Evolutionary conservation across 2,113 vertebrate genomes (phyloP).

Genomic region (Urocolius indicus): DNA sequence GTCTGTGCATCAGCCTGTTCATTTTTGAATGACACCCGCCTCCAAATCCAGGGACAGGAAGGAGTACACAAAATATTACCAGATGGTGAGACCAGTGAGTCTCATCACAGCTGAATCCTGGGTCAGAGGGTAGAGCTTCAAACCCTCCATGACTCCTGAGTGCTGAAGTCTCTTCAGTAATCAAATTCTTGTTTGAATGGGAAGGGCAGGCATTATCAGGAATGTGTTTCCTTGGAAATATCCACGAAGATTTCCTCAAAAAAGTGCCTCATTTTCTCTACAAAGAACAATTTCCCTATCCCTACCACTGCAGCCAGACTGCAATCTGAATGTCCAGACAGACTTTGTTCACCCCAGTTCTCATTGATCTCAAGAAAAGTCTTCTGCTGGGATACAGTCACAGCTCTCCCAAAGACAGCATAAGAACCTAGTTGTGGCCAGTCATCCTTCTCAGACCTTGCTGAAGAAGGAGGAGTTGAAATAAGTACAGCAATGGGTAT

Average conservation of each 20-base stretch:
- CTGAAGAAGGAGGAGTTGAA: neutral
- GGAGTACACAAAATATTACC: neutral
- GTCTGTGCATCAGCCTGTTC: neutral
- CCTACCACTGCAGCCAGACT: neutral
- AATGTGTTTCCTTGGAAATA: neutral
- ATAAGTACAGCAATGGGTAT: neutral
- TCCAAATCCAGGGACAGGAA: neutral
- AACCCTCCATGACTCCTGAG: neutral
- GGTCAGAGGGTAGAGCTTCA: neutral
- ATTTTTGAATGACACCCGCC: neutral
- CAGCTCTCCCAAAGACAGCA: neutral
- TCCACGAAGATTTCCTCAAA: neutral
- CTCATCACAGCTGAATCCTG: neutral
- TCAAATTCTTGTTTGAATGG: neutral
- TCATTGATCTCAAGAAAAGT: neutral
- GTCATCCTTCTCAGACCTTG: neutral
- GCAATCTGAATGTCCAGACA: neutral
- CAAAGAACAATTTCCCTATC: neutral
- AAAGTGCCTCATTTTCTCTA: neutral
- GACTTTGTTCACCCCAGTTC: neutral
- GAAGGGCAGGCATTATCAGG: neutral
- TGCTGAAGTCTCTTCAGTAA: neutral
- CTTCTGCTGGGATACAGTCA: neutral
- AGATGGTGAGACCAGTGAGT: neutral
- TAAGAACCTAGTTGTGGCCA: neutral